Base-by-base conservation (phyloP, 1,140 invertebrate species). In the Drosophila trapezifrons region DNA sequence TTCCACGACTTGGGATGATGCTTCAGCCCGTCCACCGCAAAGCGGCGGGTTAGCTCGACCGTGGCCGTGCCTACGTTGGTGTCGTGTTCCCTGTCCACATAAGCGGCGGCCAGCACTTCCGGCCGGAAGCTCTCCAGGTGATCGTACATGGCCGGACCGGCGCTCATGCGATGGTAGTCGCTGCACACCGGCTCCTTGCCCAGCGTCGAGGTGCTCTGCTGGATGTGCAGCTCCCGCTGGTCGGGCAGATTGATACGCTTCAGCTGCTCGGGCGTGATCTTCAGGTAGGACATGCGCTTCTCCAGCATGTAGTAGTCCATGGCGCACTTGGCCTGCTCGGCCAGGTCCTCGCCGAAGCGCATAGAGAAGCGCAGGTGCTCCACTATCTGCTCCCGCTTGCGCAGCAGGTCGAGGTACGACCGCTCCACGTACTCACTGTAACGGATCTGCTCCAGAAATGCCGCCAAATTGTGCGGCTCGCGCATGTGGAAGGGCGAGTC, bases 1-100 rank as follows among this genome's bases (percentile, higher is more conserved):
- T 97, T 93, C 97, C 97, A 98, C 0, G 96, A 97, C 2, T 95
- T 95, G 45, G 93, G 94, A 91, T 98, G 97, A 89, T 94, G 93
- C 59, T 92, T 87, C 10, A 97, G 92, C 17, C 94, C 94, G 63
- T 94, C 93, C 25, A 95, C 45, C 0, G 87, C 77, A 35, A 81
- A 80, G 12, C 84, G 71, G 1, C 89, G 77, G 5, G 84, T 87
- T 15, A 89, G 46, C 29, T 94, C 57, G 96, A 93, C 79, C 94
- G 94, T 86, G 95, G 94, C 15, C 94, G 95, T 93, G 96, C 96
- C 80, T 94, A 93, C 75, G 94, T 94, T 49, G 94, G 92, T 78
- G 94, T 95, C 85, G 93, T 95, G 74, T 93, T 93, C 58, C 4
- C 96, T 92, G 32, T 94, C 93, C 45, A 94, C 93, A 90, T 97